phyloP scores from a whole-genome alignment of 2,797 vertebrate species.

The Miichthys miiuy region DNA sequence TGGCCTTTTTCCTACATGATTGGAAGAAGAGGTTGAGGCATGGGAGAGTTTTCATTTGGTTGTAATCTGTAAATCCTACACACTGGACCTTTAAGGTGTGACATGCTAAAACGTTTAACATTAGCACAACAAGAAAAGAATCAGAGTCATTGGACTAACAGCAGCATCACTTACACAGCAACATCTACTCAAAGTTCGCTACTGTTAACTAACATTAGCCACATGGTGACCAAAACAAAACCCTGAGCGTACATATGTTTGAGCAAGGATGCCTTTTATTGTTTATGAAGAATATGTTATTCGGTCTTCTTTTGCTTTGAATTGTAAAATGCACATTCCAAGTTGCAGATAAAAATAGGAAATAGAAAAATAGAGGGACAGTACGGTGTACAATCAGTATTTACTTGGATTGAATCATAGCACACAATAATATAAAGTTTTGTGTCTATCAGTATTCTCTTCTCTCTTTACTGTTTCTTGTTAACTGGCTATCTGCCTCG shows the following conservation, averaged over 20 bases:
- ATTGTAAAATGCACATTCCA: background rate
- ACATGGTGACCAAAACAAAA: background rate
- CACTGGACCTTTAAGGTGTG: too few relatives aligned
- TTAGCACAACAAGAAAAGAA: too few relatives aligned
- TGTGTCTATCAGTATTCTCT: slow-evolving; percentile 16
- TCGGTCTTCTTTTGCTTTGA: background rate
- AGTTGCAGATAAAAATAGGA: too few relatives aligned
- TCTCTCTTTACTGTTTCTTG: slow-evolving; percentile 8
- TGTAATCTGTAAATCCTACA: too few relatives aligned
- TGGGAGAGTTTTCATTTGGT: too few relatives aligned
- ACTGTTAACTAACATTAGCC: background rate
- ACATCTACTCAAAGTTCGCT: background rate
- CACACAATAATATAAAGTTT: background rate
- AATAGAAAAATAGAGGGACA: background rate
- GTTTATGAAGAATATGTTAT: background rate
- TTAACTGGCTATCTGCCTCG: slow-evolving; percentile 26
- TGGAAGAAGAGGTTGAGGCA: too few relatives aligned
- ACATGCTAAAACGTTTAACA: too few relatives aligned
- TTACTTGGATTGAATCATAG: background rate
- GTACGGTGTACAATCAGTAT: background rate
- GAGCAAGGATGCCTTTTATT: background rate
- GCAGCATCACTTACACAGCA: too few relatives aligned
- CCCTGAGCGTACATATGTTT: background rate
- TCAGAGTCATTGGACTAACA: too few relatives aligned
- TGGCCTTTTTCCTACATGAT: too few relatives aligned